Conservation (phyloP, 2,113 vertebrate genomes). For the Cinclus cinclus region DNA sequence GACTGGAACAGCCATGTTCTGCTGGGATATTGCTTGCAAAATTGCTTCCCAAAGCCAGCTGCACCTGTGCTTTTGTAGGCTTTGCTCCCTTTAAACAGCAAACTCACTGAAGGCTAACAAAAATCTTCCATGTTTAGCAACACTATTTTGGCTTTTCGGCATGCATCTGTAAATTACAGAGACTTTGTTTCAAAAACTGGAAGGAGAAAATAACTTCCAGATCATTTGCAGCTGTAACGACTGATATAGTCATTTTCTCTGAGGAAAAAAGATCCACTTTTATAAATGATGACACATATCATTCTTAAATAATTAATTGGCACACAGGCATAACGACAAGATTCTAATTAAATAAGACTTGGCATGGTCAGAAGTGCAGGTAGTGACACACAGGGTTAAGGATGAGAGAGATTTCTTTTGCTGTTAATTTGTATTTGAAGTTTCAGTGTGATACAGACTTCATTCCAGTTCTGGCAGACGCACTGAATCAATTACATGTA, state of each 20-base stretch:
- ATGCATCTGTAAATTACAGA: not conserved
- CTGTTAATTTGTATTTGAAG: not conserved
- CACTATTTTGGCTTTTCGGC: not conserved
- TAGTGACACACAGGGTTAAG: not conserved
- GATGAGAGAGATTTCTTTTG: not conserved
- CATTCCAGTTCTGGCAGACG: not conserved
- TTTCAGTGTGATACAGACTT: not conserved
- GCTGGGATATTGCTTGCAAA: not conserved
- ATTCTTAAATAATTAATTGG: not conserved
- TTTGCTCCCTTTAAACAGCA: not conserved
- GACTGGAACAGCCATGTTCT: not conserved
- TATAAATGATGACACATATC: not conserved
- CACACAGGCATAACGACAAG: not conserved
- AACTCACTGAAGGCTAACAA: not conserved
- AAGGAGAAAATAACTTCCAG: not conserved
- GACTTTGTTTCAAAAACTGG: not conserved
- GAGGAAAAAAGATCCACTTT: not conserved
- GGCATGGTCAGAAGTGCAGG: not conserved
- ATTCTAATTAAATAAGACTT: not conserved
- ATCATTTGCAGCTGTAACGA: not conserved
- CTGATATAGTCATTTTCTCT: not conserved
- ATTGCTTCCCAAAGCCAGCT: not conserved
- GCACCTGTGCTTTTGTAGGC: not conserved
- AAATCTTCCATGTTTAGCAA: not conserved
- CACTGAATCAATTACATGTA: not conserved